Conservation (phyloP, 1,140 invertebrate genomes). For the Drosophila mauritiana region DNA sequence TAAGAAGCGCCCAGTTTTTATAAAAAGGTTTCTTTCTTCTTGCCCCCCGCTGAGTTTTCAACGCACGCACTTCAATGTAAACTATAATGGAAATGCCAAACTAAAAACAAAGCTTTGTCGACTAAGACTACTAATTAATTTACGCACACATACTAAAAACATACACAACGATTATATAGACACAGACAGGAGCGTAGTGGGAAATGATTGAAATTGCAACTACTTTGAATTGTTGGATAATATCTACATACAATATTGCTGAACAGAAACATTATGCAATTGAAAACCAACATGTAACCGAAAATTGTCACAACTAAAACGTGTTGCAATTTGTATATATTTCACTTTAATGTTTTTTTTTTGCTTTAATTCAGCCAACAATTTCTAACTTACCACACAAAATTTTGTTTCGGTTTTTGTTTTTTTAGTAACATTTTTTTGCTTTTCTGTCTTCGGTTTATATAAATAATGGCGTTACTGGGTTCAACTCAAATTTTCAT, state of each 20-base stretch:
- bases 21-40: constrained; percentile 18
- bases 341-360: constrained; percentile 45
- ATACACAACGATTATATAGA: constrained; percentile 33
- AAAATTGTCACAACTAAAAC: constrained; percentile 52
- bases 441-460: constrained; percentile 60
- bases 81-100: constrained; percentile 27
- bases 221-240: constrained; percentile 45
- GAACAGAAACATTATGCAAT: constrained; percentile 69
- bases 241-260: constrained; percentile 60
- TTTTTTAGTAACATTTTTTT: constrained; percentile 68
- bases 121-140: constrained; percentile 17
- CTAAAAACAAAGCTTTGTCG: constrained; percentile 10
- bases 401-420: constrained; percentile 77
- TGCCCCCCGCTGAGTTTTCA: constrained; percentile 3
- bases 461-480: constrained; percentile 71
- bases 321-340: constrained; percentile 43
- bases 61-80: constrained; percentile 6
- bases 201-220: constrained; percentile 57
- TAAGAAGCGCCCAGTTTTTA: constrained; percentile 25
- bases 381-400: constrained; percentile 84
- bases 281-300: constrained; percentile 69
- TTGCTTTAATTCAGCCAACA: constrained; percentile 74
- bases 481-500: constrained; percentile 51
- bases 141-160: constrained; percentile 33
- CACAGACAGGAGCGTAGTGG: constrained; percentile 39